phyloP scores from a whole-genome alignment of 2,797 vertebrate genomes.

The Aplochiton taeniatus region DNA sequence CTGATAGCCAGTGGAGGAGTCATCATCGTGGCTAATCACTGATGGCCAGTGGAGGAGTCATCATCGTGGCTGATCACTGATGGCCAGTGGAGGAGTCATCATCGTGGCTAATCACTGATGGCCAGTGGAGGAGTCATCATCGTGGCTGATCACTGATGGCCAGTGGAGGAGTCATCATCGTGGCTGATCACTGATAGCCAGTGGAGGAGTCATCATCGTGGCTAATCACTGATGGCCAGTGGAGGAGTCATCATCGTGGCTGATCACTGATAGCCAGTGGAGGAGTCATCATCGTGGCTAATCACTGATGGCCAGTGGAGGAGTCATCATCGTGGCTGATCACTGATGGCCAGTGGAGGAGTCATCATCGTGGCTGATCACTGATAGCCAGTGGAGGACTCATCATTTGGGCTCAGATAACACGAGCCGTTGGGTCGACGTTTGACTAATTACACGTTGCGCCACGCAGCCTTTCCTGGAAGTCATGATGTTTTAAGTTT shows the following conservation, averaged over 20 bases:
- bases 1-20: slow-evolving; percentile 46
- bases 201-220: slow-evolving; percentile 42
- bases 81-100: slow-evolving; percentile 47
- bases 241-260: slow-evolving; percentile 43
- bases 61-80: slow-evolving; percentile 57
- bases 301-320: slow-evolving; percentile 54
- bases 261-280: slow-evolving; percentile 55
- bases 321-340: slow-evolving; percentile 53
- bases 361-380: slow-evolving; percentile 56
- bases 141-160: slow-evolving; percentile 59
- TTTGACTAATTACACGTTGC: too few species aligned
- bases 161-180: slow-evolving; percentile 43
- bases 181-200: slow-evolving; percentile 58
- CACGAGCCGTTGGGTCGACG: too few species aligned
- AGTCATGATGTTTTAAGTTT: too few species aligned
- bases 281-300: slow-evolving; percentile 50
- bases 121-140: slow-evolving; percentile 44
- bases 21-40: slow-evolving; percentile 58
- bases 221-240: slow-evolving; percentile 57
- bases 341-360: slow-evolving; percentile 50
- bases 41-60: slow-evolving; percentile 47
- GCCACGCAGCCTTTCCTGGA: too few species aligned
- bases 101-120: slow-evolving; percentile 58
- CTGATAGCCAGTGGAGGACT: slow-evolving; percentile 46
- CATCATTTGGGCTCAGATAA: slow-evolving; percentile 36